These are phyloP conservation scores for Tetramorium parvispinum DNA, from an alignment of 1,140 invertebrate genomes.

Conservation along the genomic window DNA sequence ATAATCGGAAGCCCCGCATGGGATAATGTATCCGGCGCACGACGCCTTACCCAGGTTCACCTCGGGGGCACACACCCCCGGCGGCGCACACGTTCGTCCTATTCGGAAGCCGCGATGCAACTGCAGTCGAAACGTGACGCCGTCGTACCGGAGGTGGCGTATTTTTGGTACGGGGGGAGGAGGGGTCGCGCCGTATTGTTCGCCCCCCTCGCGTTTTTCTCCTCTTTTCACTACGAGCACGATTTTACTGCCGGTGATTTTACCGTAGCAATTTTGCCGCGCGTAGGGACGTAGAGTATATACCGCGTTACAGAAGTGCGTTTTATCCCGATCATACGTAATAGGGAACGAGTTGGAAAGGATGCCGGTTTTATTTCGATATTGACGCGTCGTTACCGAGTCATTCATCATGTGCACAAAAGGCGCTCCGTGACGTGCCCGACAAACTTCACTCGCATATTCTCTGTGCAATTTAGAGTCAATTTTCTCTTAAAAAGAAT, in stretches of 20 bases:
- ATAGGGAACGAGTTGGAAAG: neutral
- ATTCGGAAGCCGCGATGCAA: slow-evolving; percentile 47
- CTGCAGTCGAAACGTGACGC: slow-evolving; percentile 39
- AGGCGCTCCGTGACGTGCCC: neutral
- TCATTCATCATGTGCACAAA: neutral
- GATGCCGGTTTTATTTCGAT: slow-evolving; percentile 20
- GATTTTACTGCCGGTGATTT: slow-evolving; percentile 36
- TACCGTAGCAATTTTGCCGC: neutral
- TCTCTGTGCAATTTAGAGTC: slow-evolving; percentile 9
- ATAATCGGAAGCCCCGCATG: slow-evolving; percentile 57
- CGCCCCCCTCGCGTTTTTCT: neutral
- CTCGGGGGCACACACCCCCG: neutral
- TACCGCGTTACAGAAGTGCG: neutral
- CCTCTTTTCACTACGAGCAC: neutral
- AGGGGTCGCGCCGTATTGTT: slow-evolving; percentile 24
- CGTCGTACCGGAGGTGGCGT: neutral
- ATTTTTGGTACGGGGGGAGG: neutral
- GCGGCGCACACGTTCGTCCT: slow-evolving; percentile 33
- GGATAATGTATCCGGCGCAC: slow-evolving; percentile 28
- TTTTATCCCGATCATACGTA: slow-evolving; percentile 32
- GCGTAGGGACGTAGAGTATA: neutral
- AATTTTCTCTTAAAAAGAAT: neutral
- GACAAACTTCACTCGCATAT: neutral
- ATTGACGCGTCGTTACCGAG: slow-evolving; percentile 1
- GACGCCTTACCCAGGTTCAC: slow-evolving; percentile 28